Evolutionary conservation across 2,797 vertebrate species (phyloP), one percentile per base, ranked within the genome.

Genomic region (Buphagus erythrorhynchus): DNA sequence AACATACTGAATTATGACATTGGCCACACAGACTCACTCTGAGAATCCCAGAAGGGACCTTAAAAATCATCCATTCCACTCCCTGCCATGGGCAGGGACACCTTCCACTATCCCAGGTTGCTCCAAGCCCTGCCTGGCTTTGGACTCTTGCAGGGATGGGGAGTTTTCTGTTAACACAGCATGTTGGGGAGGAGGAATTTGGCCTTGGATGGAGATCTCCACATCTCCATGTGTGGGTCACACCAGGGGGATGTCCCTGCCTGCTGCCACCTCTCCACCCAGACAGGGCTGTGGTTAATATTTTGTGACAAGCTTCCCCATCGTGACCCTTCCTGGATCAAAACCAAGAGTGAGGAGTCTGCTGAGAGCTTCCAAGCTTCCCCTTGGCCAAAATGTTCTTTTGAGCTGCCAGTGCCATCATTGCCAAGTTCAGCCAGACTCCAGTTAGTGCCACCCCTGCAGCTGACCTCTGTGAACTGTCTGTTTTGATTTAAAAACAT

Each of bases 1-100:
- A 58, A 68, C 16, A 16, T 1, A 2, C 35, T 58, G 63, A 49
- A 58, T 48, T 57, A 40, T 3, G 1, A 5, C 1, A 0, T 1
- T 24, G 35, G 29, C 43, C 19, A 12, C 26, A 36, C 6, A 48
- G 35, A 28, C 1, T 48, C 18, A 9, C 16, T 22, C 18, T 0
- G 0, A 67, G 26, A 35, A 48, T 11, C 35, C 16, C 46, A 17
- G 11, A 65, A 48, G 9, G 11, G 11, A 42, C 6, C 7, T 49
- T 26, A 51, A 58, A 66, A 31, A 66, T 7, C 36, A 36, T 16
- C 67, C 35, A 42, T 35, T 42, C 20, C 20, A 6, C 3, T 2
- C 4, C 10, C 38, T 25, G 42, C 59, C 42, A 35, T 2, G 9
- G 16, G 17, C 43, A 84, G 31, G 26, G 36, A 58, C 36, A 43